These are phyloP conservation scores for Cottoperca gobio DNA, from an alignment of 2,797 vertebrate genomes.

Conservation along the genomic window DNA sequence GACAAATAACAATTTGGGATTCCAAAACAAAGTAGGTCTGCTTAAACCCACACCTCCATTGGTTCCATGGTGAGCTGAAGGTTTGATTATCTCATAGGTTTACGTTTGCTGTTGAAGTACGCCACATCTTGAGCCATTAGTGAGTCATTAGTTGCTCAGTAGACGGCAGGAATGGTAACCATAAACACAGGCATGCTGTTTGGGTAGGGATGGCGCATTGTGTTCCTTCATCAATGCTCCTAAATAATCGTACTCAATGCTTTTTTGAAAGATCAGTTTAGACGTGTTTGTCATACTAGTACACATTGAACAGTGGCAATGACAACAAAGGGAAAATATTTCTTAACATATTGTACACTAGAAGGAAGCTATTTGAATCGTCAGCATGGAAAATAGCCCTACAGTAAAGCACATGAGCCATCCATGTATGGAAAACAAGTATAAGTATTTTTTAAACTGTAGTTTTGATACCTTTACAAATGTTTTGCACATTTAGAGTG, in stretches of 20 bases:
- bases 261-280: constrained; percentile 48
- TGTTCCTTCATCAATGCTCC: constrained; percentile 51
- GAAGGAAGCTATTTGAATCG: constrained; percentile 18
- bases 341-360: neutral
- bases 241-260: constrained; percentile 47
- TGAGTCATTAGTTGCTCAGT: constrained; percentile 72
- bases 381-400: neutral
- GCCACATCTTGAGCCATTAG: constrained; percentile 47
- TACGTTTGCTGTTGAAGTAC: constrained; percentile 60
- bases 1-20: constrained; percentile 52
- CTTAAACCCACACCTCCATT: constrained; percentile 51
- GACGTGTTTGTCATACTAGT: constrained; percentile 45
- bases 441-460: neutral
- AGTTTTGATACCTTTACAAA: neutral
- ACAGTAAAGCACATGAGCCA: neutral
- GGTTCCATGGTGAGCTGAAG: constrained; percentile 51
- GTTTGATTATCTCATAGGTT: constrained; percentile 71
- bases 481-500: neutral
- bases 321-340: constrained; percentile 25
- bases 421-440: neutral
- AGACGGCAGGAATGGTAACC: constrained; percentile 69
- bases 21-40: constrained; percentile 61
- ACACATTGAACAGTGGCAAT: constrained; percentile 24
- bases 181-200: constrained; percentile 70
- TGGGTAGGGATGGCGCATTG: constrained; percentile 43